These are phyloP conservation scores for Lepidurus arcticus DNA, from an alignment of 1,140 invertebrate species.

Conservation along the genomic window DNA sequence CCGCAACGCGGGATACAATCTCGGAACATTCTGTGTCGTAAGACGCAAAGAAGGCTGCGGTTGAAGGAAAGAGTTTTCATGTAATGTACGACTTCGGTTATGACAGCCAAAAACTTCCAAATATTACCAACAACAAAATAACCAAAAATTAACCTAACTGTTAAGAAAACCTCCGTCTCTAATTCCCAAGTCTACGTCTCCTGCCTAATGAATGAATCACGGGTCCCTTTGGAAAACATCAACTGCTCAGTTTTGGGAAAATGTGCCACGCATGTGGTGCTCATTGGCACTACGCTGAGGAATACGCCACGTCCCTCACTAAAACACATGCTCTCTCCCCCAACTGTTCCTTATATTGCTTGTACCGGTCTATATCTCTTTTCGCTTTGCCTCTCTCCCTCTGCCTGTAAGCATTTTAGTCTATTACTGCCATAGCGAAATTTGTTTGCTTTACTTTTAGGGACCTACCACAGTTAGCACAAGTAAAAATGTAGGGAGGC, in stretches of 20 bases:
- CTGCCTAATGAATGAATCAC: not conserved
- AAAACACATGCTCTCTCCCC: not conserved
- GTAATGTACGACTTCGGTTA: no score
- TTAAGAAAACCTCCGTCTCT: not conserved
- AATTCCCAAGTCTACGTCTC: not conserved
- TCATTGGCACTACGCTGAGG: slow-evolving; percentile 9
- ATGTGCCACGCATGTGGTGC: slow-evolving; percentile 9
- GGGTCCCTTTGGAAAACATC: not conserved
- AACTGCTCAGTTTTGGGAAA: not conserved
- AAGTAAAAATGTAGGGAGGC: not conserved
- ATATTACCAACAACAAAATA: no score
- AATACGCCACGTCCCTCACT: not conserved
- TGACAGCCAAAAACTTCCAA: not conserved
- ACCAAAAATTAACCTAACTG: no score
- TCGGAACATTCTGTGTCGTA: no score
- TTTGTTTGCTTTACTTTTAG: slow-evolving; percentile 6
- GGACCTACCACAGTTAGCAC: not conserved
- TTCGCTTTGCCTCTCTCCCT: not conserved
- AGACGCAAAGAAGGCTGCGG: no score
- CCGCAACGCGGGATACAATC: no score
- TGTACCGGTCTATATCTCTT: not conserved
- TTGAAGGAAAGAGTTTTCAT: no score
- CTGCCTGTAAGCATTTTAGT: not conserved
- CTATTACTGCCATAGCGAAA: not conserved
- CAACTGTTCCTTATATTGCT: not conserved